Percentiles rank a stretch among this genome's conserved stretches.
phyloP scores from a whole-genome alignment of 2,888 invertebrate genomes.

The Acrocyrtus sp. region DNA sequence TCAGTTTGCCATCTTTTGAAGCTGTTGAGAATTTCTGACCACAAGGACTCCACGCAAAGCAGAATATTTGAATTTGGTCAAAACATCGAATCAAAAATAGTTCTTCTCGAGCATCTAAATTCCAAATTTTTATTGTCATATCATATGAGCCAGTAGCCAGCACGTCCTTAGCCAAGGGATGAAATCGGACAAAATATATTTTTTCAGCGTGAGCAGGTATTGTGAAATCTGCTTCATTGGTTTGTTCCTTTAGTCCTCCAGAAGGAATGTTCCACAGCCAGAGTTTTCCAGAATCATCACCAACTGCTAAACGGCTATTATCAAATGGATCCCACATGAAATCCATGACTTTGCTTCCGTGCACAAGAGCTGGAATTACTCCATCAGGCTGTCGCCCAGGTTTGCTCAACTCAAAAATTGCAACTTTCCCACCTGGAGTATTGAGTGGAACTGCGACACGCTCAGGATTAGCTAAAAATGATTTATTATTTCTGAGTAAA shows the following conservation, averaged over 20 bases:
- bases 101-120: constrained; percentile 73
- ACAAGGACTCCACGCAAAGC: constrained; percentile 92
- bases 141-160: constrained; percentile 91
- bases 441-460: constrained; percentile 90
- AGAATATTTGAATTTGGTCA: constrained; percentile 74
- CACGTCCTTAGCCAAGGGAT: constrained; percentile 88
- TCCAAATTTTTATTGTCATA: constrained; percentile 89
- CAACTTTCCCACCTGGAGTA: constrained; percentile 91
- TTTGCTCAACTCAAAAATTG: constrained; percentile 83
- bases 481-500: neutral
- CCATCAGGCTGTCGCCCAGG: constrained; percentile 82
- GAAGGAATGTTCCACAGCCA: constrained; percentile 83
- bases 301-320: constrained; percentile 79
- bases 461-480: constrained; percentile 77
- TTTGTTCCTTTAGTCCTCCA: constrained; percentile 79
- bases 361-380: constrained; percentile 87
- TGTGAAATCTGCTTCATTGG: constrained; percentile 77
- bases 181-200: constrained; percentile 89
- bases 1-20: constrained; percentile 84
- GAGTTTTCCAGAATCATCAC: constrained; percentile 87
- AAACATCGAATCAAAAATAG: constrained; percentile 72
- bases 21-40: constrained; percentile 87
- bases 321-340: constrained; percentile 96
- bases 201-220: constrained; percentile 83
- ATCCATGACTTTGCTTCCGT: constrained; percentile 89